Conservation (phyloP, 2,797 vertebrate species). For the Acipenser transmontanus region DNA sequence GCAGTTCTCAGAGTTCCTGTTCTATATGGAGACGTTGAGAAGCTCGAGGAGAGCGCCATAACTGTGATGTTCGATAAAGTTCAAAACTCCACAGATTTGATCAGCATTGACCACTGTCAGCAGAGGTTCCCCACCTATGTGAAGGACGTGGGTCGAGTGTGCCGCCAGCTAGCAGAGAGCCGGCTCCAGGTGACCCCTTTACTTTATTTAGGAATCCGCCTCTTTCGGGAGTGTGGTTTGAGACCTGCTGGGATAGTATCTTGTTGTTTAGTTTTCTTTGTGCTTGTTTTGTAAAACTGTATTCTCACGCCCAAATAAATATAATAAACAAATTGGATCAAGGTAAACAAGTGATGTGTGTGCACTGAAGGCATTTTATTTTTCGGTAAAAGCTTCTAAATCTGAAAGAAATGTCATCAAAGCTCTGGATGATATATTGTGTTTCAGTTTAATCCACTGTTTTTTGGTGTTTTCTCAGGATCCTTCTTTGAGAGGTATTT, state of each 20-base stretch:
- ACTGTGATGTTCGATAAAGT: slow-evolving; percentile 82
- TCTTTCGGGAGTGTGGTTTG: neutral
- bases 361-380: too few relatives aligned
- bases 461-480: slow-evolving; percentile 54
- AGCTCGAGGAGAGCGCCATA: slow-evolving; percentile 81
- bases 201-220: neutral
- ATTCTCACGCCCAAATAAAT: too few relatives aligned
- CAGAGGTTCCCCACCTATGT: slow-evolving; percentile 86
- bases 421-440: too few relatives aligned
- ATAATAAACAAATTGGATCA: too few relatives aligned
- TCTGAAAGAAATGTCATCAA: too few relatives aligned
- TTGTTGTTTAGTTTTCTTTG: neutral
- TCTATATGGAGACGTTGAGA: slow-evolving; percentile 85
- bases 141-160: slow-evolving; percentile 79
- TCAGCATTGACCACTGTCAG: slow-evolving; percentile 82
- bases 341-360: too few relatives aligned
- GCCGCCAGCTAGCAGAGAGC: slow-evolving; percentile 77
- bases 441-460: too few relatives aligned
- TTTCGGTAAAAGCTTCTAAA: too few relatives aligned
- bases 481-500: slow-evolving; percentile 75
- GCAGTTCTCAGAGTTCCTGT: slow-evolving; percentile 82
- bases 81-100: slow-evolving; percentile 72
- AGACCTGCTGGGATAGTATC: neutral
- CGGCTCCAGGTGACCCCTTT: slow-evolving; percentile 49
- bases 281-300: neutral